Conservation (phyloP, 2,113 vertebrate genomes). For the Sebastes schlegelii region DNA sequence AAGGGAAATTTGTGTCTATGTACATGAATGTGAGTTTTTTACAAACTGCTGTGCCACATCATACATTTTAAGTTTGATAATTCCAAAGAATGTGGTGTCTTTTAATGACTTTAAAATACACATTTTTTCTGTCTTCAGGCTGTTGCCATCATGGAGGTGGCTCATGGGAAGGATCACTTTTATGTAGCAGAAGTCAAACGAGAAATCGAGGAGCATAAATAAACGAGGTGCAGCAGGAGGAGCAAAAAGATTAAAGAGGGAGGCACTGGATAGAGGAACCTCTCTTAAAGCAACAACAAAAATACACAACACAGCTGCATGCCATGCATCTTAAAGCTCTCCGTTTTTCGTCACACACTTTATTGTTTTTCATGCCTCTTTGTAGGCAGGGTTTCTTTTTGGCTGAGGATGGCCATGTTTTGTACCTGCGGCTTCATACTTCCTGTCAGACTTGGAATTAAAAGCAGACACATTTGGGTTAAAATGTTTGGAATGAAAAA, state of each 20-base stretch:
- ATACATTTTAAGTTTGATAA: neutral
- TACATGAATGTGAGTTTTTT: too few species aligned
- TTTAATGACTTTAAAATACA: neutral
- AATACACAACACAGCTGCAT: slow-evolving; percentile 62
- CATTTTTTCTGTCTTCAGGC: slow-evolving; percentile 84
- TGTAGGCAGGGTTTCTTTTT: slow-evolving; percentile 39
- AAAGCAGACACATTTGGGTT: slow-evolving; percentile 6
- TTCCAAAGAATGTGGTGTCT: neutral
- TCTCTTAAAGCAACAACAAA: slow-evolving; percentile 28
- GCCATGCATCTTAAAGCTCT: slow-evolving; percentile 71
- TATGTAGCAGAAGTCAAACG: slow-evolving; percentile 95
- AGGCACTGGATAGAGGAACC: neutral
- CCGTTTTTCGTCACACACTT: neutral
- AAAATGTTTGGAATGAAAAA: neutral
- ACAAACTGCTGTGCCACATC: neutral
- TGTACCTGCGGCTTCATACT: slow-evolving; percentile 16
- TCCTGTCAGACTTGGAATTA: slow-evolving; percentile 9
- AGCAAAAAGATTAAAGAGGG: slow-evolving; percentile 26
- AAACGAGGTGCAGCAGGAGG: slow-evolving; percentile 34
- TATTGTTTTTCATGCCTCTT: neutral
- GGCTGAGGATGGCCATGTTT: slow-evolving; percentile 29
- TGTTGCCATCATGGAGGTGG: slow-evolving; percentile 95
- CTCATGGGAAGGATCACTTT: slow-evolving; percentile 95
- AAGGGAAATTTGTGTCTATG: too few species aligned
- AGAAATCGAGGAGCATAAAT: slow-evolving; percentile 90